phyloP scores from a whole-genome alignment of 2,113 vertebrate genomes.

The Canis aureus region DNA sequence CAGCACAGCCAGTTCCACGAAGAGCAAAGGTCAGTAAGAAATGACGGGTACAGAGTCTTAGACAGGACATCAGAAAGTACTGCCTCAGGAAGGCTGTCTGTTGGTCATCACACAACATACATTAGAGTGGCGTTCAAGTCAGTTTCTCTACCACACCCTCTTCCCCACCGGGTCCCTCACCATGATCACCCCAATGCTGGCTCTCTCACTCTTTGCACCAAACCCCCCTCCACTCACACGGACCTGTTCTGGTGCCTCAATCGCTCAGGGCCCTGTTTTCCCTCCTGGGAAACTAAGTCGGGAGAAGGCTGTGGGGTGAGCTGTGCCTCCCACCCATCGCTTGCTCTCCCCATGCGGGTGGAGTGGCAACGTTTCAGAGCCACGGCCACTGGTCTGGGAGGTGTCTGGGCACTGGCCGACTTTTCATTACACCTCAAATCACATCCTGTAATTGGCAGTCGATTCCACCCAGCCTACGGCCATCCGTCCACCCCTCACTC shows the following conservation, averaged over 20 bases:
- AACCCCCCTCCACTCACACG: neutral
- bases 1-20: neutral
- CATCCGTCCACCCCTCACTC: constrained; percentile 49
- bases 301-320: neutral
- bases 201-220: neutral
- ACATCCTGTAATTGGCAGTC: constrained; percentile 68
- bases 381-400: neutral
- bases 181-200: neutral
- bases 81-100: fast-evolving
- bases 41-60: fast-evolving
- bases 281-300: neutral
- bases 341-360: neutral
- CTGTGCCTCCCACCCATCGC: fast-evolving
- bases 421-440: constrained; percentile 35
- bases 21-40: neutral
- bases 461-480: neutral
- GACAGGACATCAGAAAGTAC: neutral
- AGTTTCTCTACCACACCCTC: too few species aligned
- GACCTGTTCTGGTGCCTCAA: neutral
- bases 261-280: neutral
- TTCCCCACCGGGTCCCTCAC: neutral
- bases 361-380: neutral
- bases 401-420: neutral
- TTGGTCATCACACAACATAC: neutral
- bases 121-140: neutral